Percentiles rank a stretch among this genome's conserved stretches.
phyloP scores from a whole-genome alignment of 1,140 invertebrate genomes.

The Drosophila parvula region DNA sequence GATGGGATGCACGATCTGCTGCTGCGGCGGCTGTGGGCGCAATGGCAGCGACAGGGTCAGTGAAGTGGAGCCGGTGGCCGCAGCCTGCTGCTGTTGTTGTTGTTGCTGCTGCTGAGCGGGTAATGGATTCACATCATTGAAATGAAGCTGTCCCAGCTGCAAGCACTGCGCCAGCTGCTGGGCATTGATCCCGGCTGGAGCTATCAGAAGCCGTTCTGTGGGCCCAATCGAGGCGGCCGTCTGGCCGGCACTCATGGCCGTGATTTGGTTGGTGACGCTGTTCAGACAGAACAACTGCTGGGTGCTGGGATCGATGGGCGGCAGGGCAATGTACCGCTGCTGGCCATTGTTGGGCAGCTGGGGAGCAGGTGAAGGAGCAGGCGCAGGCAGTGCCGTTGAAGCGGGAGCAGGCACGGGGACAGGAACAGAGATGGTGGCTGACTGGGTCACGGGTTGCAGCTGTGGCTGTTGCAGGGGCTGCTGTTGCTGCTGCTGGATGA shows the following conservation, averaged over 20 bases:
- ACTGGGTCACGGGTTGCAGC: slow-evolving; percentile 27
- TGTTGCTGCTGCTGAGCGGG: slow-evolving; percentile 33
- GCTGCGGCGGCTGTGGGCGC: slow-evolving; percentile 70
- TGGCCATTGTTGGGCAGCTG: slow-evolving; percentile 47
- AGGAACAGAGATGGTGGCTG: slow-evolving; percentile 20
- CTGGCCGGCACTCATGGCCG: slow-evolving; percentile 78
- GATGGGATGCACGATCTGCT: slow-evolving; percentile 80
- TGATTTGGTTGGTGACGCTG: slow-evolving; percentile 82
- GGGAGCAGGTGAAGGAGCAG: slow-evolving; percentile 16
- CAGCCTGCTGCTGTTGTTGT: slow-evolving; percentile 22
- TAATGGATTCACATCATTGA: slow-evolving; percentile 80
- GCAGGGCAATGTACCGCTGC: slow-evolving; percentile 79
- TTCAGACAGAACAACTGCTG: slow-evolving; percentile 83
- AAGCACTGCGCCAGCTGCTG: slow-evolving; percentile 83
- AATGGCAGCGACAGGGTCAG: slow-evolving; percentile 51
- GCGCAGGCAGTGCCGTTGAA: not conserved
- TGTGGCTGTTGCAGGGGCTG: slow-evolving; percentile 44
- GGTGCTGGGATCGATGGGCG: slow-evolving; percentile 77
- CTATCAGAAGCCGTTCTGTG: slow-evolving; percentile 79
- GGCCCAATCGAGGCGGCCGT: slow-evolving; percentile 80
- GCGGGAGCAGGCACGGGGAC: slow-evolving; percentile 14
- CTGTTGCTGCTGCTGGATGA: slow-evolving; percentile 46
- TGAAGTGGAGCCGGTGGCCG: slow-evolving; percentile 23
- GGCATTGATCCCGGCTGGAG: slow-evolving; percentile 82
- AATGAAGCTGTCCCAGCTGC: slow-evolving; percentile 81